phyloP scores from a whole-genome alignment of 2,797 vertebrate genomes.

The Halcyon badia region DNA sequence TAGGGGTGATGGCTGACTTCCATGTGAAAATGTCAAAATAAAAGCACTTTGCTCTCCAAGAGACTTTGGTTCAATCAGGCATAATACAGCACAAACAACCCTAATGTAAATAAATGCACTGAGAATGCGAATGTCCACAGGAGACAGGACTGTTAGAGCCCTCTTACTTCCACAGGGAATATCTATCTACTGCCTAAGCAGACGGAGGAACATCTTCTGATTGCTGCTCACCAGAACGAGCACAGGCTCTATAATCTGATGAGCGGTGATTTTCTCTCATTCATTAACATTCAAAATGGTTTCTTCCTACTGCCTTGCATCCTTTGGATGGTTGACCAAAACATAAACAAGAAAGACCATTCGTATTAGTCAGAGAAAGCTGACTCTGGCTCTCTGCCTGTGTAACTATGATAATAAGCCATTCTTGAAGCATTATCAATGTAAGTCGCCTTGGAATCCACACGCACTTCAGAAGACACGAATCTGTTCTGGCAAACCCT shows the following conservation, averaged over 20 bases:
- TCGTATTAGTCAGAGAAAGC: neutral
- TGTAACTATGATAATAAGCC: conserved; percentile 19
- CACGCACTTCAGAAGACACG: neutral
- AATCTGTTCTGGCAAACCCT: neutral
- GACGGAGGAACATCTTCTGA: neutral
- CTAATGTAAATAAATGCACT: conserved; percentile 60
- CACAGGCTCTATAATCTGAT: rapidly evolving
- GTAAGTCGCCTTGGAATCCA: neutral
- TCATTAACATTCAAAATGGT: conserved; percentile 52
- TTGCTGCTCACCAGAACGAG: neutral
- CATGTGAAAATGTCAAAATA: conserved; percentile 68
- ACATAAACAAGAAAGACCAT: neutral
- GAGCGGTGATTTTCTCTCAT: neutral
- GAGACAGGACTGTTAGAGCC: neutral
- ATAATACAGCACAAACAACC: conserved; percentile 53
- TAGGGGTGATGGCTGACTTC: conserved; percentile 58
- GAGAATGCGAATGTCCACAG: neutral
- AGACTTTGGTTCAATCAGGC: conserved; percentile 62
- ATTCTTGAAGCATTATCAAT: neutral
- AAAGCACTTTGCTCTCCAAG: conserved; percentile 61
- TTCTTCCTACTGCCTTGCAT: conserved; percentile 24
- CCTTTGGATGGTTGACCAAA: conserved; percentile 8
- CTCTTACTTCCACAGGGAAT: neutral
- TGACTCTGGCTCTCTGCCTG: neutral
- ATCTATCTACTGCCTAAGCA: neutral